phyloP scores from a whole-genome alignment of 37 sponge, comb jelly and placozoan species.

The Geodia barretti region DNA sequence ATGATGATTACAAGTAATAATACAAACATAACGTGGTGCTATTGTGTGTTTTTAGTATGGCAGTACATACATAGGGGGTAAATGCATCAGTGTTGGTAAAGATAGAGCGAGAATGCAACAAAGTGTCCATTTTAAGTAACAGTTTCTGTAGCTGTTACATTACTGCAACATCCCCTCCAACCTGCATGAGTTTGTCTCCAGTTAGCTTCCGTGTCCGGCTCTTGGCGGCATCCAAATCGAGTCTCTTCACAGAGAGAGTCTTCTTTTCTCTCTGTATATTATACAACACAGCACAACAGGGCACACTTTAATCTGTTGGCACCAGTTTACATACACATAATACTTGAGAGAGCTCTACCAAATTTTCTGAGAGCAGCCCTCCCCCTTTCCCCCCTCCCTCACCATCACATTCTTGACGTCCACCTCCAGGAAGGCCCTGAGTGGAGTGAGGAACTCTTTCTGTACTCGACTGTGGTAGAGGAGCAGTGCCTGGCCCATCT shows the following conservation, averaged over 20 bases:
- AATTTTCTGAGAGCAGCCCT: not conserved
- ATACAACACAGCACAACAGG: not conserved
- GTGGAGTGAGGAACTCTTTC: constrained; percentile 59
- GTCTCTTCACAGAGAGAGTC: constrained; percentile 17
- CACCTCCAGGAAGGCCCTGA: constrained; percentile 73
- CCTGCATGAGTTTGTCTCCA: constrained; percentile 28
- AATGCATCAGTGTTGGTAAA: too few species aligned
- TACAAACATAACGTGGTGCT: too few species aligned
- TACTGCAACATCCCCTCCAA: too few species aligned
- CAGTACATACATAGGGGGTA: too few species aligned
- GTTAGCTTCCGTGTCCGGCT: constrained; percentile 15
- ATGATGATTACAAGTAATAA: not conserved
- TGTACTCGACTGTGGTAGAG: constrained; percentile 35
- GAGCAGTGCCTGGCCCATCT: constrained; percentile 45
- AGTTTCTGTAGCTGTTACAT: too few species aligned
- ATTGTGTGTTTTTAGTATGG: not conserved
- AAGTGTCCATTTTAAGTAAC: too few species aligned
- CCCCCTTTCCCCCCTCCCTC: constrained; percentile 26
- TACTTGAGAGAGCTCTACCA: not conserved
- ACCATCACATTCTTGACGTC: constrained; percentile 70
- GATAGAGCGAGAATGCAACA: too few species aligned
- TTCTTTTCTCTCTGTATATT: constrained; percentile 49
- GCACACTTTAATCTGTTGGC: not conserved
- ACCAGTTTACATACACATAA: not conserved
- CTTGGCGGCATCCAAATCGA: constrained; percentile 72